Evolutionary conservation across 1,140 invertebrate genomes (phyloP), one percentile per base, ranked within the genome.

Genomic region (Lithobius niger): DNA sequence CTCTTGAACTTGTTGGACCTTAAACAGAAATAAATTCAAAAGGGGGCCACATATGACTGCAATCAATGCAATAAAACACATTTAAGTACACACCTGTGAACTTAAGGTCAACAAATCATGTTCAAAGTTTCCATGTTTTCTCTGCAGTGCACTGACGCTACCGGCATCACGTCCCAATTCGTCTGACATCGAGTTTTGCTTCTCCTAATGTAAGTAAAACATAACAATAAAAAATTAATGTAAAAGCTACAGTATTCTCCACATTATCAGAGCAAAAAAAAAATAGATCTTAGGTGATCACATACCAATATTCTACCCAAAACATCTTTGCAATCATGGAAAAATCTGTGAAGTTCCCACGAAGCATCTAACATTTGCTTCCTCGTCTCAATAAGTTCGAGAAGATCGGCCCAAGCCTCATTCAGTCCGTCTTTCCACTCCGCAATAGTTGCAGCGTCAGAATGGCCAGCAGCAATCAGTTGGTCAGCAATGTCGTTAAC

Each of bases 251-350:
- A 54, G 24, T 54, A 47, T 48, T 54, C 19, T n/a, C n/a, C 13
- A 1, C 18, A 18, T 15, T 18, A 13, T n/a, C 18, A 10, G 16
- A n/a, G 54, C 26, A 25, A 3, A 1, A 47, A 26, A 47, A 48
- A 50, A 50, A 27, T 50, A 50, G 27, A 50, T 27, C 48, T 59
- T n/a, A n/a, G n/a, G n/a, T n/a, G n/a, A n/a, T n/a, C n/a, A n/a
- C n/a, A n/a, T 70, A 93, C 89, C 25, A 90, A 73, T 60, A 97
- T 95, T 60, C 93, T 79, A 28, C 88, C 85, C 28, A 97, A 74
- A 28, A 96, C 87, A 70, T 99, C 97, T 75, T 98, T 97, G 76
- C 96, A 99, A 74, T 99, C 97, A 72, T 98, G 91, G 87, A 97
- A 98, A 84, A 97, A 99, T 74, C 98, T 99, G 75, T 98, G 94